Conservation (phyloP, 1,140 invertebrate species). For the Trichoplusia ni region DNA sequence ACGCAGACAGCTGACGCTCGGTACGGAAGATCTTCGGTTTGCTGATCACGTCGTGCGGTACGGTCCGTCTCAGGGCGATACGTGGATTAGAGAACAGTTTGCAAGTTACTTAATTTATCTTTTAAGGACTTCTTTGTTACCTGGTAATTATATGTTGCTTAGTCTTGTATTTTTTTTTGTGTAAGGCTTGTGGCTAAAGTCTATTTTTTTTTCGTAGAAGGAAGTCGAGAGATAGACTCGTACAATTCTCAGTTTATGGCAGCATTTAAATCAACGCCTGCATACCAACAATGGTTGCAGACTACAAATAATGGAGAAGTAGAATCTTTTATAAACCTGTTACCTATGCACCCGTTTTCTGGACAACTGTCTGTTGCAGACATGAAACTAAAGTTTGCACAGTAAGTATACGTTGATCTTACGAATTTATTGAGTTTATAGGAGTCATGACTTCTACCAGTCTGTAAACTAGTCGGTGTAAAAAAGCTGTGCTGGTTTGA, state of each 20-base stretch:
- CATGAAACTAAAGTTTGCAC: constrained; percentile 95
- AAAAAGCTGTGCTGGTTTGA: too few species aligned
- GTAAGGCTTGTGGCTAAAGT: neutral
- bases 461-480: too few species aligned
- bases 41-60: constrained; percentile 95
- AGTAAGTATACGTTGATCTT: constrained; percentile 91
- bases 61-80: constrained; percentile 90
- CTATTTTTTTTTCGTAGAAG: constrained; percentile 80
- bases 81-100: constrained; percentile 97
- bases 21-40: constrained; percentile 97
- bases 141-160: constrained; percentile 80
- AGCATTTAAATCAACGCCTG: constrained; percentile 93
- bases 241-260: constrained; percentile 93
- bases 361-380: constrained; percentile 96
- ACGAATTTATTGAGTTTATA: too few species aligned
- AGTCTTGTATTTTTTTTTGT: neutral
- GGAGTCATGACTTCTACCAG: too few species aligned
- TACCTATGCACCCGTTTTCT: constrained; percentile 93
- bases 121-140: constrained; percentile 89
- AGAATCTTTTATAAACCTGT: constrained; percentile 84
- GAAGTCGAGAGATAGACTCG: constrained; percentile 90
- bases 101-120: constrained; percentile 94
- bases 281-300: constrained; percentile 92
- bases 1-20: constrained; percentile 91
- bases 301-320: constrained; percentile 83